Evolutionary conservation across 2,113 vertebrate genomes (phyloP).

Genomic region (Pithys albifrons): DNA sequence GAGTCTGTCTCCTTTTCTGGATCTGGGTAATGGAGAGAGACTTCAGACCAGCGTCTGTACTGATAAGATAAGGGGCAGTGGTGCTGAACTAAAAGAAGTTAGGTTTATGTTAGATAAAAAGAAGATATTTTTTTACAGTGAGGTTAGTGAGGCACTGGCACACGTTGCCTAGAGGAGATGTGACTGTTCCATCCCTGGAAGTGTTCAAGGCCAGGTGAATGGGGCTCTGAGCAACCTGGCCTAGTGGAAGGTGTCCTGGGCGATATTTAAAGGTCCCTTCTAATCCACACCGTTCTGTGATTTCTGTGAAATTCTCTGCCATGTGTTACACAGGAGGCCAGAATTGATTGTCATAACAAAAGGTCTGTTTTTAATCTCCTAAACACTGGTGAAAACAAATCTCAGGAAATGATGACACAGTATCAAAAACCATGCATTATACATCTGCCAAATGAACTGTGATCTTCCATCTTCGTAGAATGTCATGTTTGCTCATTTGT

Average conservation of each 20-base stretch:
- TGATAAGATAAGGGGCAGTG: background rate
- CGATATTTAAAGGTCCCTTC: background rate
- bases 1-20: background rate
- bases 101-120: background rate
- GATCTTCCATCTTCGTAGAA: background rate
- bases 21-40: background rate
- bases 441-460: background rate
- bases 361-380: background rate
- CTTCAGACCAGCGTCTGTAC: background rate
- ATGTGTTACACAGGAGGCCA: background rate
- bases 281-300: background rate
- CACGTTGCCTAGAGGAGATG: background rate
- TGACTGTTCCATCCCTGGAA: background rate
- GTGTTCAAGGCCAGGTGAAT: background rate
- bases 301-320: background rate
- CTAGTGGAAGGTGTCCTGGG: background rate
- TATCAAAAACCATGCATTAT: rapidly evolving
- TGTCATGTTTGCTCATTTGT: background rate
- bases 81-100: background rate
- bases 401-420: background rate
- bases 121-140: background rate
- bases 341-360: background rate
- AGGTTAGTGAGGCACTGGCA: background rate
- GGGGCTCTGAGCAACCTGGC: background rate
- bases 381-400: background rate